Conservation (phyloP, 2,113 vertebrate species). For the Pelecanoides urinatrix region DNA sequence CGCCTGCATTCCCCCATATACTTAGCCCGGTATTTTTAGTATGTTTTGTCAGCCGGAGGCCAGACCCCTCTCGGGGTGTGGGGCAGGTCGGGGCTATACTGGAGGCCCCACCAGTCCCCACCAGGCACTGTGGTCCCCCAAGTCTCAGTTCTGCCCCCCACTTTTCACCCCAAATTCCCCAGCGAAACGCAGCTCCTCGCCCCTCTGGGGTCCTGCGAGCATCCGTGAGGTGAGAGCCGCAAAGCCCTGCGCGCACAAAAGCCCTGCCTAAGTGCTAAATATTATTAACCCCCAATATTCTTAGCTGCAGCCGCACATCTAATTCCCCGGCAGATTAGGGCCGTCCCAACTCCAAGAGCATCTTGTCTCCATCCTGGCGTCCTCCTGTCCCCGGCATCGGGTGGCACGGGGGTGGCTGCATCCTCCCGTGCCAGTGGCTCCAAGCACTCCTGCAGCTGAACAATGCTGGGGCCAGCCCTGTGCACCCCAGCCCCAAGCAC, state of each 20-base stretch:
- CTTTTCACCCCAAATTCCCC: not conserved
- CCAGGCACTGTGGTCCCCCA: rapidly evolving
- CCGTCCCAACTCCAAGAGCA: not conserved
- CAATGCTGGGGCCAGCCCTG: not conserved
- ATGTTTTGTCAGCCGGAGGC: not conserved
- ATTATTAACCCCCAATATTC: not conserved
- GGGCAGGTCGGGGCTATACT: not conserved
- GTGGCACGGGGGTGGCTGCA: not conserved
- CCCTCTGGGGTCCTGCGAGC: not conserved
- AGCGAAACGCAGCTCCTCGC: rapidly evolving
- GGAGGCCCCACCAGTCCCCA: not conserved
- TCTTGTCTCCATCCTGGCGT: rapidly evolving
- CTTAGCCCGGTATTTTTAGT: not conserved
- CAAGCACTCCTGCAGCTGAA: not conserved
- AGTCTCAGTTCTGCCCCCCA: not conserved
- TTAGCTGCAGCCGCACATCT: not conserved
- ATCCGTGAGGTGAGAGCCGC: rapidly evolving
- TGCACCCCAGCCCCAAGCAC: too few species aligned
- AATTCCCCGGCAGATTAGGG: not conserved
- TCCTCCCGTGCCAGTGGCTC: not conserved
- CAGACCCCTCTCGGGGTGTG: not conserved
- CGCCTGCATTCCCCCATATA: not conserved
- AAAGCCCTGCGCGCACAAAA: not conserved
- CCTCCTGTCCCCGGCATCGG: not conserved
- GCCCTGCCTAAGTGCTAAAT: not conserved